A percentile compares a stretch with the other conserved stretches of the same genome.
Conservation (phyloP, 2,888 invertebrate genomes). For the Drosophila affinis region DNA sequence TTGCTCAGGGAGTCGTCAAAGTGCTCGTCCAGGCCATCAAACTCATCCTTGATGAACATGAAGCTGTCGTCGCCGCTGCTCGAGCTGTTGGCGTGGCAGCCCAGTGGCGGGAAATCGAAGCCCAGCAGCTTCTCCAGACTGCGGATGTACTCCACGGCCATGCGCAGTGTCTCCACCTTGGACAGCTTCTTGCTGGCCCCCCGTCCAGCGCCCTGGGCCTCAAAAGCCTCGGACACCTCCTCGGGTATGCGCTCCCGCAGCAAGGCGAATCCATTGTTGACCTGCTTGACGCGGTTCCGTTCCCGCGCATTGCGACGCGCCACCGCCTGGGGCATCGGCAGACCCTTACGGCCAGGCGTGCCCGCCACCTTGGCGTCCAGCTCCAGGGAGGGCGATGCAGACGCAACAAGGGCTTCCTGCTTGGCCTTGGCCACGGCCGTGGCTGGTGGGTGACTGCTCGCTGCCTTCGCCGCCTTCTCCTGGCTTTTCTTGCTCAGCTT, state of each 20-base stretch:
- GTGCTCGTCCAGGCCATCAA: conserved; percentile 75
- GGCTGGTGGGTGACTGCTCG: neutral
- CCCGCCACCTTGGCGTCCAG: conserved; percentile 46
- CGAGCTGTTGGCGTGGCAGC: conserved; percentile 53
- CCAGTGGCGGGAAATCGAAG: conserved; percentile 84
- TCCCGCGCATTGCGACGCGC: conserved; percentile 96
- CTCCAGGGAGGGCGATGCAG: neutral
- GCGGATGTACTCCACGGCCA: conserved; percentile 95
- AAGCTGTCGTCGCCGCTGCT: conserved; percentile 81
- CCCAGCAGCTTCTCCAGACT: conserved; percentile 91
- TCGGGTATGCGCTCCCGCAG: conserved; percentile 93
- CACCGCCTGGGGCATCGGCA: conserved; percentile 91
- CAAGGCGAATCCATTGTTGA: conserved; percentile 95
- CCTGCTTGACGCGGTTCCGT: conserved; percentile 95
- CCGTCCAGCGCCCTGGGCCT: conserved; percentile 85
- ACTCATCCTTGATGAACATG: conserved; percentile 81
- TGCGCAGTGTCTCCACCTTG: conserved; percentile 94
- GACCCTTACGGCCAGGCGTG: conserved; percentile 80
- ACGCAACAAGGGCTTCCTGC: neutral
- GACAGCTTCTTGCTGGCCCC: conserved; percentile 91
- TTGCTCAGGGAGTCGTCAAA: conserved; percentile 79
- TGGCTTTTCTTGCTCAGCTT: conserved; percentile 46
- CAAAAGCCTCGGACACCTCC: conserved; percentile 89
- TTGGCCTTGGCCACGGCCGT: neutral
- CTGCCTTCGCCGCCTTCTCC: conserved; percentile 2